phyloP scores from a whole-genome alignment of 1,140 invertebrate species.

The Drosophila teissieri region DNA sequence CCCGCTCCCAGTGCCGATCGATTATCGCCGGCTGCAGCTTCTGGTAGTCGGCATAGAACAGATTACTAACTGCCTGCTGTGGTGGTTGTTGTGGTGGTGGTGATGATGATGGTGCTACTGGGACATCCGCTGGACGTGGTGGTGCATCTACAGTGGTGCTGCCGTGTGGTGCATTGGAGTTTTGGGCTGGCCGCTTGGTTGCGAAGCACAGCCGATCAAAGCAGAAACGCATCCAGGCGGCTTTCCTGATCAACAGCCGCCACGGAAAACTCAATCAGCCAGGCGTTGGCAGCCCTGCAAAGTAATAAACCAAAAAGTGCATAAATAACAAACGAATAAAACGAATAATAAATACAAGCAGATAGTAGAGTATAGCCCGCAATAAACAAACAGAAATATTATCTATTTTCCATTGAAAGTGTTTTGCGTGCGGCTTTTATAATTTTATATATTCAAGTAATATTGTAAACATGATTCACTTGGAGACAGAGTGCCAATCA shows the following conservation, averaged over 20 bases:
- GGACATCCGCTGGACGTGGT: conserved; percentile 1
- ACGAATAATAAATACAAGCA: conserved; percentile 2
- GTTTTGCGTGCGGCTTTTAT: neutral
- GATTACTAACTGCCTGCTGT: conserved; percentile 27
- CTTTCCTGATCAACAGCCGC: conserved; percentile 78
- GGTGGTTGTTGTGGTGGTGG: conserved; percentile 2
- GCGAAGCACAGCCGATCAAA: conserved; percentile 94
- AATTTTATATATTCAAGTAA: neutral
- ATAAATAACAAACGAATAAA: too few relatives aligned
- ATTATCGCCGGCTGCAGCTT: conserved; percentile 77
- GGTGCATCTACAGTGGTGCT: conserved; percentile 40
- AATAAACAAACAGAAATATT: neutral
- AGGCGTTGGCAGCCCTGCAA: conserved; percentile 54
- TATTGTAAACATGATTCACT: conserved; percentile 2
- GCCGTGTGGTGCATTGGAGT: conserved; percentile 33
- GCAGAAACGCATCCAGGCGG: conserved; percentile 94
- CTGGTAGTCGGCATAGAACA: conserved; percentile 72
- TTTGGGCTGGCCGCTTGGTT: conserved; percentile 90
- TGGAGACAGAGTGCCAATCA: conserved; percentile 14
- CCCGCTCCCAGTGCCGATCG: conserved; percentile 47
- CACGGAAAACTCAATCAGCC: conserved; percentile 51
- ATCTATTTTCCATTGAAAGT: neutral
- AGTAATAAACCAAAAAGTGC: neutral
- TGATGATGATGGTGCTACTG: conserved; percentile 8
- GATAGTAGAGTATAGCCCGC: neutral